A percentile compares a stretch with the other conserved stretches of the same genome.
phyloP scores from a whole-genome alignment of 2,113 vertebrate species.

The Sigmodon hispidus region DNA sequence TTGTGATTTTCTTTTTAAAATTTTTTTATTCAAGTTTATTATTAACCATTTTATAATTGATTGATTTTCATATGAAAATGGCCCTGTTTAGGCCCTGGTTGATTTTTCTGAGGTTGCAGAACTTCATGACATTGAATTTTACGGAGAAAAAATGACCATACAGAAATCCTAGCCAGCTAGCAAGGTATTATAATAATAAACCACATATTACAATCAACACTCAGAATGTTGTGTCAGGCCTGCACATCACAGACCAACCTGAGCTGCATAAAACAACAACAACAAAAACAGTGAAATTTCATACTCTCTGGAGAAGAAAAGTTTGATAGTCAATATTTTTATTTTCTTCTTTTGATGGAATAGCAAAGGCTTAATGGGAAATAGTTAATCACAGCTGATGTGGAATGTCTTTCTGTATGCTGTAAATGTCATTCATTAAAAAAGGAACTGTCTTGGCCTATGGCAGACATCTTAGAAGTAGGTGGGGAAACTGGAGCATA shows the following conservation, averaged over 20 bases:
- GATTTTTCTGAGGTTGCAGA: neutral
- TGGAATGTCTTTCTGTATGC: too few relatives aligned
- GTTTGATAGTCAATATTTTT: neutral
- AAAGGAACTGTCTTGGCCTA: too few relatives aligned
- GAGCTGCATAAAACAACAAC: neutral
- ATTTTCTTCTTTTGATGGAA: neutral
- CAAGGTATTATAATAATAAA: too few relatives aligned
- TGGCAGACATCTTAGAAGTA: too few relatives aligned
- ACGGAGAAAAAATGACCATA: too few relatives aligned
- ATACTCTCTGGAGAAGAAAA: neutral
- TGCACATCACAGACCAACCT: neutral
- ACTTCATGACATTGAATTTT: neutral
- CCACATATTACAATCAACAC: neutral
- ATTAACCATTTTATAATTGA: neutral
- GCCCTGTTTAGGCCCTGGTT: neutral
- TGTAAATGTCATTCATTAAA: too few relatives aligned
- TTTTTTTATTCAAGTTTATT: neutral
- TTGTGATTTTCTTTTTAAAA: neutral
- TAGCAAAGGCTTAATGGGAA: conserved; percentile 3
- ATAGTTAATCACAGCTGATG: neutral
- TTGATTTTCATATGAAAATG: neutral
- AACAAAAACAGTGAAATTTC: neutral
- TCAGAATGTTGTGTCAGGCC: neutral
- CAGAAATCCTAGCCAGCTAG: neutral
- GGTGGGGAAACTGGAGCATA: too few relatives aligned